Evolutionary conservation across 2,113 vertebrate genomes (phyloP).

Genomic region (Petromus typicus): DNA sequence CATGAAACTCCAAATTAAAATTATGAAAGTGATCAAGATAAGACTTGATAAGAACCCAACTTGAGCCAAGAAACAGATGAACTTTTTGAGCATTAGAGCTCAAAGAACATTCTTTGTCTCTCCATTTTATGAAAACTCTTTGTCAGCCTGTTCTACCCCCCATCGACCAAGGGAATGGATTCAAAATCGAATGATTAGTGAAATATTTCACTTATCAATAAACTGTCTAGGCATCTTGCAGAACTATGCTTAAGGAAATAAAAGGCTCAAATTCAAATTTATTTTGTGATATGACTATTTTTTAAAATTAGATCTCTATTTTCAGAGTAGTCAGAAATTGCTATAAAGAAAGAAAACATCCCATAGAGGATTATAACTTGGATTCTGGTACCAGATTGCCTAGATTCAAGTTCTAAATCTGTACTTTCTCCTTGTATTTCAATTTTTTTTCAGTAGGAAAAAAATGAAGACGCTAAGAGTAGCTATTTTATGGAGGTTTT

Average conservation of each 20-base stretch:
- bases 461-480: slow-evolving; percentile 22
- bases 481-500: neutral
- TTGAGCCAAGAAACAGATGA: slow-evolving; percentile 7
- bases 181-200: neutral
- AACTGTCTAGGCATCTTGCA: neutral
- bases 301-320: neutral
- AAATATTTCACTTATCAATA: neutral
- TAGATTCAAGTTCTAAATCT: slow-evolving; percentile 13
- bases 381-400: neutral
- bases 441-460: slow-evolving; percentile 14
- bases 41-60: slow-evolving; percentile 52
- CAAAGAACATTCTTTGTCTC: neutral
- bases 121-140: slow-evolving; percentile 2
- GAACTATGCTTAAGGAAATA: neutral
- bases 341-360: neutral
- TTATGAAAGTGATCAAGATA: slow-evolving; percentile 65
- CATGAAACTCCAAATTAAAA: slow-evolving; percentile 68
- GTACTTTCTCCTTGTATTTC: neutral
- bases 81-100: slow-evolving; percentile 28
- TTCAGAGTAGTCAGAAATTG: neutral
- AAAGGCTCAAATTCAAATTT: slow-evolving; percentile 14
- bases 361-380: neutral
- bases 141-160: neutral
- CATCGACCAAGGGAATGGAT: neutral
- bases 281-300: neutral